phyloP scores from a whole-genome alignment of 2,113 vertebrate genomes.

The Lucifuga dentata region DNA sequence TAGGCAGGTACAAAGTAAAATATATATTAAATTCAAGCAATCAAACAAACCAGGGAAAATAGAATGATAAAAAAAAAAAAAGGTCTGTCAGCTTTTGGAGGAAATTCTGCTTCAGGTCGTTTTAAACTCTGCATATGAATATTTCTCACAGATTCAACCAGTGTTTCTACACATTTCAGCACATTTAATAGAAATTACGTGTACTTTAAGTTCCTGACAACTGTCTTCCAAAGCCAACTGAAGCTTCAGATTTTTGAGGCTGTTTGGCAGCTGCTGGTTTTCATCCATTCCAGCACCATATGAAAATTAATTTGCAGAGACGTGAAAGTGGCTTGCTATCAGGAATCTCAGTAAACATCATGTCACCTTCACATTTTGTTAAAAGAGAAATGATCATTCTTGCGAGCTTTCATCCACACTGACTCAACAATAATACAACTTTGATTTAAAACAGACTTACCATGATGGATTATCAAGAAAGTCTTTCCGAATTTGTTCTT shows the following conservation, averaged over 20 bases:
- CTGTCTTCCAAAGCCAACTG: not conserved
- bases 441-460: no score
- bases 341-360: no score
- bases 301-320: not conserved
- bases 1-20: constrained; percentile 20
- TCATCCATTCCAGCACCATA: not conserved
- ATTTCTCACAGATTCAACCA: not conserved
- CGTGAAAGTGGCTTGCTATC: no score
- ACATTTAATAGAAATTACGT: not conserved
- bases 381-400: no score
- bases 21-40: constrained; percentile 17
- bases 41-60: constrained; percentile 1
- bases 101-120: not conserved
- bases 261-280: not conserved
- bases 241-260: no score
- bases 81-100: not conserved
- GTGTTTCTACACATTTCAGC: constrained; percentile 3
- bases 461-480: no score
- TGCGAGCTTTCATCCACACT: no score
- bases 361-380: no score
- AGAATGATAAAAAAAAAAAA: constrained; percentile 18
- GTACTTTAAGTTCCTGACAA: not conserved
- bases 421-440: no score
- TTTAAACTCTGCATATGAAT: no score
- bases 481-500: no score